Evolutionary conservation across 2,797 vertebrate species (phyloP), one percentile per base, ranked within the genome.

Genomic region (Cynopterus sphinx): DNA sequence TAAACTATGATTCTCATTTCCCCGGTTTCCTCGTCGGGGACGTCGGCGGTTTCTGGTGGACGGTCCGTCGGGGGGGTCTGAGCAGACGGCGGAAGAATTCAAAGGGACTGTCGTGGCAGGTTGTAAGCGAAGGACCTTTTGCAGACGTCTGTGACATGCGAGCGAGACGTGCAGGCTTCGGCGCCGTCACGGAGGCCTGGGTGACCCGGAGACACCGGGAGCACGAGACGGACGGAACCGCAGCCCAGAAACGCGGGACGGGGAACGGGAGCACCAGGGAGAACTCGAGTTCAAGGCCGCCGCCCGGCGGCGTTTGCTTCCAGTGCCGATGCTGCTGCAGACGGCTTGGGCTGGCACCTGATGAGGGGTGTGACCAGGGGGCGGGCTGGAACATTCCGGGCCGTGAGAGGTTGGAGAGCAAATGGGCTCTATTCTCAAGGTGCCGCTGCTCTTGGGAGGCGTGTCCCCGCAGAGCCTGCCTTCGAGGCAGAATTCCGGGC

Each of bases 1-100:
- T 92, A 95, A 92, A 96, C 83, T 74, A 1, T 93, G 92, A 97
- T 97, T 97, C 96, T 92, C 51, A 73, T 63, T 94, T 90, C 96
- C 96, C 87, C 57, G 73, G 39, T 93, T 96, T 95, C 96, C 90
- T 65, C 6, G 5, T 86, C 90, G 36, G 82, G 96, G 94, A 93
- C 95, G 17, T 73, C 31, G 28, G 75, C 94, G 96, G 92, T 95
- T 92, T 94, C 43, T 10, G 33, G 94, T 82, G 88, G 95, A 89
- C 83, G 67, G 78, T 90, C 86, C 28, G 78, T 90, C 88, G 22
- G 86, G 41, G n/a, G 85, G 57, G 73, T 96, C 4, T 57, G 86
- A 94, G 9, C 51, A 89, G 94, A 71, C 24, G 19, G 79, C 55
- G 86, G 63, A 88, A 59, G 88, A 77, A 90, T 74, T 91, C 86